Percentiles rank a stretch among this genome's conserved stretches.
These are phyloP conservation scores for Drosophila emarginata DNA, from an alignment of 2,888 invertebrate species.

Conservation along the genomic window DNA sequence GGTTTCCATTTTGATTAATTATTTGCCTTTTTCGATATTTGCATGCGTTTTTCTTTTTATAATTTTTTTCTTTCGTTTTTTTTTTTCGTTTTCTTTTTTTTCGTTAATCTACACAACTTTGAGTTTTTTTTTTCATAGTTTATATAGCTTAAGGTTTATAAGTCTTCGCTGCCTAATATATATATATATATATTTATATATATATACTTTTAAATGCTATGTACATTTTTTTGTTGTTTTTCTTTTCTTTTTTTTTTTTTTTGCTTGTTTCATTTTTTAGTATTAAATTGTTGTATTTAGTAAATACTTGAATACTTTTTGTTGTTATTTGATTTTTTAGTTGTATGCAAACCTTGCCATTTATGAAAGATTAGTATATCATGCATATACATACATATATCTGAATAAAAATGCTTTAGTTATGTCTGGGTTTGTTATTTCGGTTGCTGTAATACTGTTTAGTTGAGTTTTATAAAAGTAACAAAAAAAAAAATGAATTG, in stretches of 20 bases:
- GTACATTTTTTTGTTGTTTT: conserved; percentile 44
- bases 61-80: neutral
- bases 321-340: conserved; percentile 4
- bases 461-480: conserved; percentile 22
- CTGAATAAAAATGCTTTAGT: conserved; percentile 5
- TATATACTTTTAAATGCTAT: conserved; percentile 45
- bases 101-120: conserved; percentile 65
- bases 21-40: conserved; percentile 41
- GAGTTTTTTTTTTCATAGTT: conserved; percentile 49
- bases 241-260: too few relatives aligned
- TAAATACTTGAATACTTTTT: conserved; percentile 43
- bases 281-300: conserved; percentile 15
- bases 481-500: conserved; percentile 23
- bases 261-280: conserved; percentile 21
- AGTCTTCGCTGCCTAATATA: conserved; percentile 64
- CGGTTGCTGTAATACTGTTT: conserved; percentile 60
- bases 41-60: conserved; percentile 4
- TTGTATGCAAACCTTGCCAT: neutral
- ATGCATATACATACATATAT: conserved; percentile 4
- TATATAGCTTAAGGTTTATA: conserved; percentile 59
- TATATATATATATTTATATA: conserved; percentile 30
- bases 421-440: conserved; percentile 42
- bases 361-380: conserved; percentile 6
- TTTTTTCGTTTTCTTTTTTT: conserved; percentile 7
- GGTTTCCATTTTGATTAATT: conserved; percentile 1